Percentiles rank a stretch among this genome's conserved stretches.
phyloP scores from a whole-genome alignment of 2,797 vertebrate species.

The Cetoscarus ocellatus region DNA sequence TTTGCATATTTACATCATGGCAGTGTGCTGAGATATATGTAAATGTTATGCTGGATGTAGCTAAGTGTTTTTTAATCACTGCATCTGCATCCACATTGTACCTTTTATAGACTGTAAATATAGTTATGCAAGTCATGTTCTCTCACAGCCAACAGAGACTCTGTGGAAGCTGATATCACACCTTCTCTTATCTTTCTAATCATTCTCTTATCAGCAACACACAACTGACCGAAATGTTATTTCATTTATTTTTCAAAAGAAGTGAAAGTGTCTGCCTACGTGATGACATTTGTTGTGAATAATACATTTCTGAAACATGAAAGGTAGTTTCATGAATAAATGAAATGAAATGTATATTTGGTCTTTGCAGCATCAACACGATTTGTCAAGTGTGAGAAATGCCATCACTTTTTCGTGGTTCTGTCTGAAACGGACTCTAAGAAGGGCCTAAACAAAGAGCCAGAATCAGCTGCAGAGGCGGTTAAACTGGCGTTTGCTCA shows the following conservation, averaged over 20 bases:
- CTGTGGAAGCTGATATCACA: neutral
- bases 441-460: slow-evolving; percentile 95
- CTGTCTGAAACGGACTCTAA: slow-evolving; percentile 97
- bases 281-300: too few species aligned
- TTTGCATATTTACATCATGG: too few species aligned
- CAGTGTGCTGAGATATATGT: too few species aligned
- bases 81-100: too few species aligned
- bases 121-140: too few species aligned
- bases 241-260: too few species aligned
- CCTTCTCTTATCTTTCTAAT: neutral
- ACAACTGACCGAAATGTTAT: too few species aligned
- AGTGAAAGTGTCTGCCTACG: too few species aligned
- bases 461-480: slow-evolving; percentile 95
- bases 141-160: neutral
- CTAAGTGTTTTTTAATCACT: too few species aligned
- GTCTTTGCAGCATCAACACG: slow-evolving; percentile 91
- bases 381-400: slow-evolving; percentile 99
- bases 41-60: too few species aligned
- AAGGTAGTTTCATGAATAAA: neutral
- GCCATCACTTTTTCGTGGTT: slow-evolving; percentile 98
- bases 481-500: slow-evolving; percentile 96
- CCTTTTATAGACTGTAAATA: too few species aligned
- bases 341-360: neutral
- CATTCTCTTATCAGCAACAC: too few species aligned
- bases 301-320: neutral